Conservation (phyloP, 53 echinoderm and acorn worm species). For the Glandiceps talaboti region DNA sequence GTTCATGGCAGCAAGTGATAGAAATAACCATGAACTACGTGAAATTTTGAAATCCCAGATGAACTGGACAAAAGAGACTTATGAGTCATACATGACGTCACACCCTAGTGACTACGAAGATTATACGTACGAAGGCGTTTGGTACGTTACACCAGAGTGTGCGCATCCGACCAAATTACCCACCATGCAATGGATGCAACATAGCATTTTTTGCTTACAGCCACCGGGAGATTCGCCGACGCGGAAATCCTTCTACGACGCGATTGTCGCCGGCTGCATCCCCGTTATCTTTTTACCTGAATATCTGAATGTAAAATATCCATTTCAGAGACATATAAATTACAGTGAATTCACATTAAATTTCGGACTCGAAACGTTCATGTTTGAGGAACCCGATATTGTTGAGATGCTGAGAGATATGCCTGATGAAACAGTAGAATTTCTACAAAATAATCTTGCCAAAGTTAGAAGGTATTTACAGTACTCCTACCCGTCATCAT, state of each 20-base stretch:
- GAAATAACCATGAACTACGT: conserved; percentile 49
- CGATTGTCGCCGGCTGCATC: conserved; percentile 74
- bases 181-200: conserved; percentile 77
- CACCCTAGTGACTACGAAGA: conserved; percentile 17
- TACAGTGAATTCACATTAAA: conserved; percentile 56
- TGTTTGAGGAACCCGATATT: conserved; percentile 41
- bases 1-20: conserved; percentile 65
- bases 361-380: conserved; percentile 55
- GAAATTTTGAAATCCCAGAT: conserved; percentile 51
- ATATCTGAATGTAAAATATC: conserved; percentile 46
- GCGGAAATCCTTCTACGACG: conserved; percentile 71
- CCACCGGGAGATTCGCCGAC: conserved; percentile 73
- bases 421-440: conserved; percentile 45
- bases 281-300: conserved; percentile 76
- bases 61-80: conserved; percentile 36
- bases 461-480: conserved; percentile 46
- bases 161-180: conserved; percentile 29
- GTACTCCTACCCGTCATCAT: conserved; percentile 54
- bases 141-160: conserved; percentile 69
- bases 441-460: conserved; percentile 47
- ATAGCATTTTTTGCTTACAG: conserved; percentile 70
- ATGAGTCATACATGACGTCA: conserved; percentile 24
- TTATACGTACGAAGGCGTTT: conserved; percentile 41
- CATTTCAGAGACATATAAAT: conserved; percentile 61
- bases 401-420: conserved; percentile 36